Evolutionary conservation across 2,113 vertebrate species (phyloP).

Genomic region (Panthera leo): DNA sequence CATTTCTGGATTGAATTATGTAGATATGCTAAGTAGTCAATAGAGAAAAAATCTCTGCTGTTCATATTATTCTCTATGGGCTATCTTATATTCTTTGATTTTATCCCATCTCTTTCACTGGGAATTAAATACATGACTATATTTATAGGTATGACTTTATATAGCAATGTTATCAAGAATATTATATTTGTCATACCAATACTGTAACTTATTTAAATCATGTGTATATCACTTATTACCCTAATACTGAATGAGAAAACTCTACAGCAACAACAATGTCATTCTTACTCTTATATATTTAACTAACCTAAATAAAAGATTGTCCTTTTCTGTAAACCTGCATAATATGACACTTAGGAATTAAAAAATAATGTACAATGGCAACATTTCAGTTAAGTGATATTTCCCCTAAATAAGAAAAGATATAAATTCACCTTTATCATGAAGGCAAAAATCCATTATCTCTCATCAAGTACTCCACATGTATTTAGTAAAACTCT

Average conservation of each 20-base stretch:
- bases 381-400: slow-evolving; percentile 53
- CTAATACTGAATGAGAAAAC: neutral
- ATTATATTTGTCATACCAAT: neutral
- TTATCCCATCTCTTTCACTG: neutral
- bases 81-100: neutral
- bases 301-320: neutral
- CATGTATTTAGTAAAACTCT: slow-evolving; percentile 22
- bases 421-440: neutral
- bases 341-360: neutral
- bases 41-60: neutral
- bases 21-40: neutral
- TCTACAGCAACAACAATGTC: neutral
- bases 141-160: neutral
- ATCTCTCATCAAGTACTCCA: neutral
- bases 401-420: neutral
- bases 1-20: neutral
- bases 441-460: slow-evolving; percentile 42
- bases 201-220: neutral
- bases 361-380: slow-evolving; percentile 29
- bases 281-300: neutral
- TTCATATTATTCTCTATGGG: neutral
- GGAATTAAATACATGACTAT: neutral
- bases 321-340: neutral
- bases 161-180: neutral
- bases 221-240: neutral